phyloP scores from a whole-genome alignment of 2,113 vertebrate genomes.

The Phyllostomus discolor region DNA sequence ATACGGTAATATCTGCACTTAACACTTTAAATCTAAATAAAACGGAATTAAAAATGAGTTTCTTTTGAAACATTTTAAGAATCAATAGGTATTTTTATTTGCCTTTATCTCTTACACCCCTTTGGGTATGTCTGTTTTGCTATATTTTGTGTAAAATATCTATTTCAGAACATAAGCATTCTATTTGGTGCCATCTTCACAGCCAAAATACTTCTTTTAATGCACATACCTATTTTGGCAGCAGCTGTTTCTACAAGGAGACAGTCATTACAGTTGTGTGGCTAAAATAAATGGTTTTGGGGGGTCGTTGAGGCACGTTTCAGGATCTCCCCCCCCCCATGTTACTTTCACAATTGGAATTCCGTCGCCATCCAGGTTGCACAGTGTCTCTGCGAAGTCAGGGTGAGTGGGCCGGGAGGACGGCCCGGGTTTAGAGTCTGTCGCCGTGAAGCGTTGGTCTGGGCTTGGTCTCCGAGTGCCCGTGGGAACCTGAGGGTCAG shows the following conservation, averaged over 20 bases:
- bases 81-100: not conserved
- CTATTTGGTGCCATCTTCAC: conserved; percentile 54
- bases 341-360: not conserved
- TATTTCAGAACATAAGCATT: conserved; percentile 57
- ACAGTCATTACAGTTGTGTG: conserved; percentile 56
- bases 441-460: not conserved
- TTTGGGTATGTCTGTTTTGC: not conserved
- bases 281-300: conserved; percentile 55
- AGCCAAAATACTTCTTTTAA: conserved; percentile 62
- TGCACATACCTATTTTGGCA: conserved; percentile 66
- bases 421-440: not conserved
- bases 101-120: not conserved
- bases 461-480: not conserved
- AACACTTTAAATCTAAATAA: conserved; percentile 13
- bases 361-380: not conserved
- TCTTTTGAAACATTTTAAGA: conserved; percentile 5
- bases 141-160: conserved; percentile 45
- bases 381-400: conserved; percentile 1
- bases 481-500: not conserved
- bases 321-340: conserved; percentile 46
- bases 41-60: conserved; percentile 8
- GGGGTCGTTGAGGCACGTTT: conserved; percentile 51
- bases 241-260: conserved; percentile 58
- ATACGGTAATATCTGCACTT: not conserved
- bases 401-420: not conserved